Percentiles rank a stretch among this genome's conserved stretches.
These are phyloP conservation scores for Peromyscus aztecus DNA, from an alignment of 2,797 vertebrate species.

Conservation along the genomic window DNA sequence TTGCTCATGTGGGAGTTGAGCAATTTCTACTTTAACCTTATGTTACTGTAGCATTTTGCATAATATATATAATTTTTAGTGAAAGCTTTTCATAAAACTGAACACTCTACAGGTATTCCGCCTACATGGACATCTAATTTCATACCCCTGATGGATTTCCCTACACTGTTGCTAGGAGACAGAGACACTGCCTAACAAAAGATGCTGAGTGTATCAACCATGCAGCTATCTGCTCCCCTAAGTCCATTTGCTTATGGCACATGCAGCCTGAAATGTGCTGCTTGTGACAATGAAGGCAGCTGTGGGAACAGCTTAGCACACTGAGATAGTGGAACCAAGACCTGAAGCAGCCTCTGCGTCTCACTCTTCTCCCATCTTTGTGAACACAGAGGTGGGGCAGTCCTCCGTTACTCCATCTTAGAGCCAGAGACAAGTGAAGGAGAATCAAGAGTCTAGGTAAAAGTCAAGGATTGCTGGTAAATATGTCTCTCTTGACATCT, in stretches of 20 bases:
- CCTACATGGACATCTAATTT: slow-evolving; percentile 84
- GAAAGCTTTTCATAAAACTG: slow-evolving; percentile 79
- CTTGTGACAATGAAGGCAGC: slow-evolving; percentile 74
- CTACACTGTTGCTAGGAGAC: slow-evolving; percentile 89
- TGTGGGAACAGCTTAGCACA: slow-evolving; percentile 15
- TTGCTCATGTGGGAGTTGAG: slow-evolving; percentile 71
- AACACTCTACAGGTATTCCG: slow-evolving; percentile 79
- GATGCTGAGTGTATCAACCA: slow-evolving; percentile 74
- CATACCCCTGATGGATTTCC: slow-evolving; percentile 88
- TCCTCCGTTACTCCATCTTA: slow-evolving; percentile 19
- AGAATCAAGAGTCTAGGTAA: neutral
- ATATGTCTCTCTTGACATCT: neutral
- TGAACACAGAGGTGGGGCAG: neutral
- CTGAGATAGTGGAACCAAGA: slow-evolving; percentile 26
- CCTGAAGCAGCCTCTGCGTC: neutral
- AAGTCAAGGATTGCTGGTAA: slow-evolving; percentile 3
- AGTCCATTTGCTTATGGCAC: slow-evolving; percentile 82
- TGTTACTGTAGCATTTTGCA: slow-evolving; percentile 78
- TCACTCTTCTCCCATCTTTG: slow-evolving; percentile 41
- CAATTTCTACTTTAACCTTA: slow-evolving; percentile 72
- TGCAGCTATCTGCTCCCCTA: slow-evolving; percentile 67
- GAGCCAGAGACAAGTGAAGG: neutral
- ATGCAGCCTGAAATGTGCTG: slow-evolving; percentile 67
- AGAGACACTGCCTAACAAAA: slow-evolving; percentile 86
- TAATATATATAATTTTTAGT: slow-evolving; percentile 80